phyloP scores from a whole-genome alignment of 2,113 vertebrate genomes.

The Argyrosomus japonicus region DNA sequence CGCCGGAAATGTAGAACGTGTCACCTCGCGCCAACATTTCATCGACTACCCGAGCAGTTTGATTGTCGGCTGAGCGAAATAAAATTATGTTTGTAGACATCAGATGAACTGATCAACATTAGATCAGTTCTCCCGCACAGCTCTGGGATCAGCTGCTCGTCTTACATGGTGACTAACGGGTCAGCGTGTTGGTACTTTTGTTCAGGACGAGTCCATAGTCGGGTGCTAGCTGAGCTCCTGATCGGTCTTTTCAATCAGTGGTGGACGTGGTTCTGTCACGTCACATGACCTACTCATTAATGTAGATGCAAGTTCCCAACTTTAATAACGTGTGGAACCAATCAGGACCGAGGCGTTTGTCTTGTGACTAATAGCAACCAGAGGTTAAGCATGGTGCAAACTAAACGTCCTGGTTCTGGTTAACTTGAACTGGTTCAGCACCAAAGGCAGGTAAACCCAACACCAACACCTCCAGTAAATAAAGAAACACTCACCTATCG shows the following conservation, averaged over 20 bases:
- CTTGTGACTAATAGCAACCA: not conserved
- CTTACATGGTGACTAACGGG: not conserved
- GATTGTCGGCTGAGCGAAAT: too few species aligned
- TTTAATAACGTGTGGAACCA: not conserved
- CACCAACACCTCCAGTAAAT: not conserved
- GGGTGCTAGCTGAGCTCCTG: not conserved
- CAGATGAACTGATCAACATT: not conserved
- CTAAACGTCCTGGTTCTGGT: not conserved
- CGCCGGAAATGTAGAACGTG: too few species aligned
- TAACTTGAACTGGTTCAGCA: not conserved
- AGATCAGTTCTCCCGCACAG: conserved; percentile 1
- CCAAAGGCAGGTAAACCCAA: not conserved
- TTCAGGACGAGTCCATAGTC: not conserved
- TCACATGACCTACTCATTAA: not conserved
- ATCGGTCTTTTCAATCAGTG: not conserved
- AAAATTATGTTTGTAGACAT: not conserved
- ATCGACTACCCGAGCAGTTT: not conserved
- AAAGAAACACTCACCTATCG: conserved; percentile 65
- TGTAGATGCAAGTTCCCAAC: not conserved
- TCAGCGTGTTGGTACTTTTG: not conserved
- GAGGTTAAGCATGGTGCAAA: not conserved
- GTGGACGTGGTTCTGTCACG: not conserved
- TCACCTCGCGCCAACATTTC: not conserved
- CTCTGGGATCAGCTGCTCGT: not conserved
- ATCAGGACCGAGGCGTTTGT: not conserved